Evolutionary conservation across 2,888 invertebrate species (phyloP).

Genomic region (Panzeria rudis): DNA sequence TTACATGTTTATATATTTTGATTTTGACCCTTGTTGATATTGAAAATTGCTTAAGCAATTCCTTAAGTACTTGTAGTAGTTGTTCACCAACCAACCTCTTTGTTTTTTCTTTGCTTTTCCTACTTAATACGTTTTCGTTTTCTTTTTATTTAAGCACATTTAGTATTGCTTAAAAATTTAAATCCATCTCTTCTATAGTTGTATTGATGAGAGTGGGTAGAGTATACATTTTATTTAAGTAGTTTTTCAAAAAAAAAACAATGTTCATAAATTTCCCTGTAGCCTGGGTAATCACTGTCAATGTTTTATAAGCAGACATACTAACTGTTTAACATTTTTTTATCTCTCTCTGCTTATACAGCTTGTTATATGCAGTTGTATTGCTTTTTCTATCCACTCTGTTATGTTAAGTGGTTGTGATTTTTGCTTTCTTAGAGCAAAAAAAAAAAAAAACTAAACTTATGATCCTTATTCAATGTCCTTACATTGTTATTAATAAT

Average conservation of each 20-base stretch:
- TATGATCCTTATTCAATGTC: conserved; percentile 73
- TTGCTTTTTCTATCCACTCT: conserved; percentile 44
- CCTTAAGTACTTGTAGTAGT: conserved; percentile 19
- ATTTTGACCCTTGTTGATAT: conserved; percentile 64
- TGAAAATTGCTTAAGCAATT: conserved; percentile 66
- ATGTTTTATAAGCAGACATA: conserved; percentile 64
- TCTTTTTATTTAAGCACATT: conserved; percentile 48
- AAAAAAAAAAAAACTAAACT: conserved; percentile 57
- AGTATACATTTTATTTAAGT: conserved; percentile 45
- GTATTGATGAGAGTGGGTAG: neutral
- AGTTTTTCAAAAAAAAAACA: conserved; percentile 37
- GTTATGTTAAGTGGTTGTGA: conserved; percentile 69
- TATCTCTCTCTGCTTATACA: neutral
- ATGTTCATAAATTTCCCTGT: conserved; percentile 57
- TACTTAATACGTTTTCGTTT: neutral
- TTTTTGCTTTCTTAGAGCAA: conserved; percentile 36
- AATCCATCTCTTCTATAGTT: conserved; percentile 24
- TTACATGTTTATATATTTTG: conserved; percentile 15
- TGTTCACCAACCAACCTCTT: conserved; percentile 18
- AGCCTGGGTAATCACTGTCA: conserved; percentile 72
- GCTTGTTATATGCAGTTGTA: conserved; percentile 30
- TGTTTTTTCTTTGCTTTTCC: neutral
- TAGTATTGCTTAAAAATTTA: conserved; percentile 50
- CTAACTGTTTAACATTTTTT: conserved; percentile 34
- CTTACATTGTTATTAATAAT: conserved; percentile 73